These are phyloP conservation scores for Promerops cafer DNA, from an alignment of 2,113 vertebrate species.

Conservation along the genomic window DNA sequence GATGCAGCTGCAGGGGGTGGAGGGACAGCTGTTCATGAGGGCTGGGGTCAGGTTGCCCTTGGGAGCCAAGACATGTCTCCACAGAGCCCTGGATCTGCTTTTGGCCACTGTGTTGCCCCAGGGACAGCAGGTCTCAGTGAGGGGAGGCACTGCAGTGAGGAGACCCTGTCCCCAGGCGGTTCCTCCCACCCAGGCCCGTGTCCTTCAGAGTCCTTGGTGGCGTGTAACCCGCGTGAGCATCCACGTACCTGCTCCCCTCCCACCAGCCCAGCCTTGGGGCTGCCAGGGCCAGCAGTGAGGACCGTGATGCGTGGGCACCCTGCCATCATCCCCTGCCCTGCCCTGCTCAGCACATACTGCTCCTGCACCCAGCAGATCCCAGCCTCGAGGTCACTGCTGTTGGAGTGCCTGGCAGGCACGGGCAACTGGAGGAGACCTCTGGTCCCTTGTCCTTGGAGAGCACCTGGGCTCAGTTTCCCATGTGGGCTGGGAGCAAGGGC, in stretches of 20 bases:
- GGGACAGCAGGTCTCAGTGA: neutral
- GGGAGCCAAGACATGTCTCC: neutral
- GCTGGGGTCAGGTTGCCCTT: neutral
- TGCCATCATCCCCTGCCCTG: neutral
- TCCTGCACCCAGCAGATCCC: neutral
- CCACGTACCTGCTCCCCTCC: neutral
- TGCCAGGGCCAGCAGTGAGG: neutral
- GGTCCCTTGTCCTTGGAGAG: neutral
- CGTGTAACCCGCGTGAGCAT: neutral
- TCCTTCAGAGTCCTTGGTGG: conserved; percentile 46
- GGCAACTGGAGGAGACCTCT: neutral
- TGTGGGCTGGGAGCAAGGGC: neutral
- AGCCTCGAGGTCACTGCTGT: neutral
- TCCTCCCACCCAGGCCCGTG: neutral
- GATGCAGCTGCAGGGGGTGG: neutral
- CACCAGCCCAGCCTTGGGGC: neutral
- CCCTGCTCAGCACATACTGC: neutral
- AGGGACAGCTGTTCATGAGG: neutral
- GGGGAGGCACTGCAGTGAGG: neutral
- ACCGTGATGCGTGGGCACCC: fast-evolving
- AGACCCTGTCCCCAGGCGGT: neutral
- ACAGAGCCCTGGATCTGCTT: neutral
- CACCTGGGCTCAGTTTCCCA: neutral
- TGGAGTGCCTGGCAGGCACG: neutral
- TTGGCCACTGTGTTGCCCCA: fast-evolving